Evolutionary conservation across 2,888 invertebrate species (phyloP).

Genomic region (Salpingus planirostris): DNA sequence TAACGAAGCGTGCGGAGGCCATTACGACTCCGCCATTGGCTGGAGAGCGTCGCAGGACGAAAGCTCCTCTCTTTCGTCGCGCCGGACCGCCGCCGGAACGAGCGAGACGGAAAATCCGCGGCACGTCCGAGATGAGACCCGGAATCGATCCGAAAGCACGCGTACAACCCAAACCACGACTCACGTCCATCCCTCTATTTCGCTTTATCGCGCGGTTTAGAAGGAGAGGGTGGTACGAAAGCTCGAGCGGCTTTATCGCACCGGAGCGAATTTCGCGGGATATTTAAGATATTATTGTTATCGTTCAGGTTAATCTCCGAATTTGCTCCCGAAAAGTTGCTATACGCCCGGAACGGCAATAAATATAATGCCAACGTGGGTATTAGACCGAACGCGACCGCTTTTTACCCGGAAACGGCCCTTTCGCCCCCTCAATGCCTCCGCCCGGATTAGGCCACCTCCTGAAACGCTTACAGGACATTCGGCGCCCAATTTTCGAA

Average conservation of each 20-base stretch:
- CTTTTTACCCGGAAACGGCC: no score
- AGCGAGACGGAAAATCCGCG: constrained; percentile 26
- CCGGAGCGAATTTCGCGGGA: constrained; percentile 35
- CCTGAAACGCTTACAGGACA: no score
- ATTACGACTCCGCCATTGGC: constrained; percentile 53
- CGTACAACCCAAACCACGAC: constrained; percentile 33
- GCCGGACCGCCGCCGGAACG: background rate
- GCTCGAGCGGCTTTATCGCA: constrained; percentile 17
- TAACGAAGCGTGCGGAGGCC: constrained; percentile 48
- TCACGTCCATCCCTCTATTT: constrained; percentile 22
- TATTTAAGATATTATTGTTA: constrained; percentile 37
- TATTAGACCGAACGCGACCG: no score
- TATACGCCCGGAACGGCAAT: no score
- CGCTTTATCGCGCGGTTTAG: constrained; percentile 20
- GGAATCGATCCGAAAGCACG: constrained; percentile 30
- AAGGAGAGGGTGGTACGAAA: constrained; percentile 21
- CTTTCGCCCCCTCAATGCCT: no score
- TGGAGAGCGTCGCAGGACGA: constrained; percentile 28
- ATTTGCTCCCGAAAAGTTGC: constrained; percentile 15
- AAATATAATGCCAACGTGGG: no score
- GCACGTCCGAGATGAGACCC: constrained; percentile 47
- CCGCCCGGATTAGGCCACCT: no score
- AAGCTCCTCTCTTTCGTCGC: constrained; percentile 11
- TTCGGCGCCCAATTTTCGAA: no score
- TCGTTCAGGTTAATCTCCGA: constrained; percentile 26